phyloP scores from a whole-genome alignment of 2,113 vertebrate genomes.

The Progne subis region DNA sequence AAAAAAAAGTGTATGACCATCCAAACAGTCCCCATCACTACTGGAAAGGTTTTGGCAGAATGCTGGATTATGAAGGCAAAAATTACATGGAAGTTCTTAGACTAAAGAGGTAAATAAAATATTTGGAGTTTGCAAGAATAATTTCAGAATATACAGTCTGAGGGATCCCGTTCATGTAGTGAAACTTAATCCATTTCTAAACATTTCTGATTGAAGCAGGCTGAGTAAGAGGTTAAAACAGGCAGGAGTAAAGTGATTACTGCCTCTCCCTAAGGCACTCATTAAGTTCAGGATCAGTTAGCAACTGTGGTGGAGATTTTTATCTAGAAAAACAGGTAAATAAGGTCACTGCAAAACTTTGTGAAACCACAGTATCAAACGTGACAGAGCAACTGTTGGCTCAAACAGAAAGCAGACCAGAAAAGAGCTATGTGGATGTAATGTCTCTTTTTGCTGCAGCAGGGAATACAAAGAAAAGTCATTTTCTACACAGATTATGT shows the following conservation, averaged over 20 bases:
- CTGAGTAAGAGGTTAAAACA: slow-evolving; percentile 21
- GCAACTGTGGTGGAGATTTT: background rate
- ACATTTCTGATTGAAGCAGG: background rate
- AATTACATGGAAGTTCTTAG: background rate
- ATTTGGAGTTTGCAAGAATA: background rate
- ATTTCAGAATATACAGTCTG: background rate
- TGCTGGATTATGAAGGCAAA: background rate
- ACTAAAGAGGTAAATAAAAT: background rate
- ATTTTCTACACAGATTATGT: background rate
- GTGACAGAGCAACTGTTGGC: background rate
- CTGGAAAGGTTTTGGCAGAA: background rate
- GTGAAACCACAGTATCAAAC: background rate
- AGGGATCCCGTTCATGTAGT: background rate
- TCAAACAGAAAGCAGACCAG: background rate
- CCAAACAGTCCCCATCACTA: background rate
- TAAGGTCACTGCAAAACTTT: background rate
- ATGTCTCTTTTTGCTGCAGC: background rate
- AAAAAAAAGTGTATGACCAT: fast-evolving
- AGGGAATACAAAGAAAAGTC: background rate
- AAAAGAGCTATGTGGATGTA: background rate
- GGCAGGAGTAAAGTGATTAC: background rate
- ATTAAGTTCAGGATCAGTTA: background rate
- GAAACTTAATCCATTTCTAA: background rate
- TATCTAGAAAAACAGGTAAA: slow-evolving; percentile 1
- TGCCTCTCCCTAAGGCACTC: slow-evolving; percentile 3